Conservation (phyloP, 2,888 invertebrate species). For the Caenorhabditis sp. region DNA sequence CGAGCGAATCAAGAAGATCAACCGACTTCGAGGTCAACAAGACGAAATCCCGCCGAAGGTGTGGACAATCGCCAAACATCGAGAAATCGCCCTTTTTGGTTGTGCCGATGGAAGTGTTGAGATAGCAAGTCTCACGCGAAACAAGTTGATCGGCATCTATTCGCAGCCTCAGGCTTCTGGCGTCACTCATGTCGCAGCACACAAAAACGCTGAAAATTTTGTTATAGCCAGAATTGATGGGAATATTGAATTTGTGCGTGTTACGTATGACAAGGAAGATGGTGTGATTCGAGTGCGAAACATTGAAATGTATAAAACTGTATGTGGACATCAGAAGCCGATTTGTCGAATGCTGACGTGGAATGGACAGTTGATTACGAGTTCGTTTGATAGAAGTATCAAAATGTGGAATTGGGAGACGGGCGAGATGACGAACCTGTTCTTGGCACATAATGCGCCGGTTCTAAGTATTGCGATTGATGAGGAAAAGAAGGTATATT, state of each 20-base stretch:
- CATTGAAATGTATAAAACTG: constrained; percentile 29
- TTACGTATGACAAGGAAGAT: constrained; percentile 16
- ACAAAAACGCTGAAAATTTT: constrained; percentile 23
- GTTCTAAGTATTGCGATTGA: constrained; percentile 32
- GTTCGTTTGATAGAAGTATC: constrained; percentile 37
- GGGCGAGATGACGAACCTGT: constrained; percentile 43
- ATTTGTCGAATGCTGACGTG: constrained; percentile 34
- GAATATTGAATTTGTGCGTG: constrained; percentile 56
- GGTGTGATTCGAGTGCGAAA: constrained; percentile 27
- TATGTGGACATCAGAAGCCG: constrained; percentile 53
- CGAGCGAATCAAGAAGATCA: constrained; percentile 21
- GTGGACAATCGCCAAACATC: constrained; percentile 43
- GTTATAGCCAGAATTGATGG: constrained; percentile 62
- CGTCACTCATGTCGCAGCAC: constrained; percentile 33
- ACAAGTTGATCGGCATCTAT: constrained; percentile 50
- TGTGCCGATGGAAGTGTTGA: constrained; percentile 65
- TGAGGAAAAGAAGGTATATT: neutral
- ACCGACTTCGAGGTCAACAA: constrained; percentile 23
- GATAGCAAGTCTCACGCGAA: constrained; percentile 43
- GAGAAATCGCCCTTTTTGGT: constrained; percentile 48
- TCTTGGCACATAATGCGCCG: constrained; percentile 59
- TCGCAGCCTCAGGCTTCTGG: constrained; percentile 26
- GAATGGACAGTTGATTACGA: constrained; percentile 27
- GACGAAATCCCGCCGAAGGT: constrained; percentile 41
- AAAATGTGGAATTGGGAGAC: constrained; percentile 53